Evolutionary conservation across 2,113 vertebrate species (phyloP), one percentile per base, ranked within the genome.

Genomic region (Astur gentilis): DNA sequence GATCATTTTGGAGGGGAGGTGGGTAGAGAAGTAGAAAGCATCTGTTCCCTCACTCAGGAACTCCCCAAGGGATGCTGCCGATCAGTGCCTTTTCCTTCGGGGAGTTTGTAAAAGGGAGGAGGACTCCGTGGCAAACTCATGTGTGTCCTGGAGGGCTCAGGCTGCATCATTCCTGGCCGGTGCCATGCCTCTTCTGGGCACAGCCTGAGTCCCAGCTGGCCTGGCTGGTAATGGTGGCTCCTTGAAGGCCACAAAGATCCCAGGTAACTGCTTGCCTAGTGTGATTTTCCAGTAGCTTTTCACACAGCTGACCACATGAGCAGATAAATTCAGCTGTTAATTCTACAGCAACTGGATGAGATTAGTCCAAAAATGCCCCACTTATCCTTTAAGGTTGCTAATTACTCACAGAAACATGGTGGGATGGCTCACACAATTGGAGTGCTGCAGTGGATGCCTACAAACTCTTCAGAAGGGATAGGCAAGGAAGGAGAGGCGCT

Each of bases 121-220:
- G 40, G 52, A 85, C 16, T 16, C 61, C 0, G 0, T 29, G 60
- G 47, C 40, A 38, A 69, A 70, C 9, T 34, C 3, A 0, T 10
- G 13, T 52, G 55, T 58, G 47, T 89, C 13, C 22, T 44, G 58
- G 31, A 69, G 36, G 8, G 29, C 29, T 85, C 50, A 9, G 47
- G 14, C 65, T n/a, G 14, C 1, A 1, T 12, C n/a, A 7, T 34
- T 72, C 6, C 3, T 72, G 75, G 44, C 36, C 8, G 4, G 47
- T 76, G 32, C 55, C 0, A 0, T 23, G 42, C 9, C 23, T 55
- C 20, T 44, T 16, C 54, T 67, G 10, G 9, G 42, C 67, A 44
- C 50, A 44, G 54, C 26, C 23, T 1, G 4, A n/a, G 44, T 57
- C 36, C 34, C 34, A 69, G 64, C 23, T 57, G 54, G 14, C 54